A percentile compares a stretch with the other conserved stretches of the same genome.
These are phyloP conservation scores for Empis stercorea DNA, from an alignment of 2,888 invertebrate genomes.

Conservation along the genomic window DNA sequence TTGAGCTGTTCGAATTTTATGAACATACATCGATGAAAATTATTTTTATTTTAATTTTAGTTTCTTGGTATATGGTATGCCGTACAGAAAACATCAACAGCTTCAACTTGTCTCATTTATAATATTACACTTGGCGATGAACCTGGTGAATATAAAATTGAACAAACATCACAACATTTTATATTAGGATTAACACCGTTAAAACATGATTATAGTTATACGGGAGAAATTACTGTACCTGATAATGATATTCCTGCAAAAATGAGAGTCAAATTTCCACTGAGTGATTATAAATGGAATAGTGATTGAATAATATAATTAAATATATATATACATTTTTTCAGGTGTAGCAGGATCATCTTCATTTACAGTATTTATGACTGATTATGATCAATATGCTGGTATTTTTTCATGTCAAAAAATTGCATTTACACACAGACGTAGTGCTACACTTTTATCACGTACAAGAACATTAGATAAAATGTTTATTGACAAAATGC, in stretches of 20 bases:
- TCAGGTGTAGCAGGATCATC: constrained; percentile 62
- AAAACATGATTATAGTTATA: constrained; percentile 68
- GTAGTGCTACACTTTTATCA: constrained; percentile 70
- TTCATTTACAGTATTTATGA: constrained; percentile 57
- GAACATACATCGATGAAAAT: no score
- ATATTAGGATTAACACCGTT: constrained; percentile 52
- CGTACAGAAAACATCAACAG: constrained; percentile 70
- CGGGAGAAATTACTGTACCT: constrained; percentile 52
- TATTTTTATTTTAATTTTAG: constrained; percentile 35
- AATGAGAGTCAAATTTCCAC: constrained; percentile 65
- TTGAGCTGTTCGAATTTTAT: no score
- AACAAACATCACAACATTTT: constrained; percentile 61
- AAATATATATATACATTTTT: no score
- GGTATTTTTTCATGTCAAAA: constrained; percentile 70
- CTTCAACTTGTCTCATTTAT: constrained; percentile 64
- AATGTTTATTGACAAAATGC: constrained; percentile 55
- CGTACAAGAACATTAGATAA: constrained; percentile 58
- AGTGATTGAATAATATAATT: no score
- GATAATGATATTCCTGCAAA: constrained; percentile 51
- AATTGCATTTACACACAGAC: constrained; percentile 54
- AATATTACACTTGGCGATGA: constrained; percentile 60
- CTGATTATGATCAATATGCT: constrained; percentile 62
- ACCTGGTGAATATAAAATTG: constrained; percentile 53
- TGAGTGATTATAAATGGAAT: constrained; percentile 47
- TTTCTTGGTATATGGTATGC: constrained; percentile 71